phyloP scores from a whole-genome alignment of 2,113 vertebrate species.

The Oreocharis arfaki region DNA sequence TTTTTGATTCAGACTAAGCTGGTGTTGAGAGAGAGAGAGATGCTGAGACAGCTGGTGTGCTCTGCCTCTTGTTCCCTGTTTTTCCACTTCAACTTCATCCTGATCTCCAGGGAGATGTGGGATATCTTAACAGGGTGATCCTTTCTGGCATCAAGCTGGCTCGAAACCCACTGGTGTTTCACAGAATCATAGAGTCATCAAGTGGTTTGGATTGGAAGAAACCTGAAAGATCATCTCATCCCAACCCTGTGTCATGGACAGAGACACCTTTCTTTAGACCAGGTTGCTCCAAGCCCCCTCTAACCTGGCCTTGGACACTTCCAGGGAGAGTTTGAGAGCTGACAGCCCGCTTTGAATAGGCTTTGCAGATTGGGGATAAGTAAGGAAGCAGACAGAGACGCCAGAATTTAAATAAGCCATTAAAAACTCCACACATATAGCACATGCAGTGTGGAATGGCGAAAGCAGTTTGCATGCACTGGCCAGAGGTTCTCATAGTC shows the following conservation, averaged over 20 bases:
- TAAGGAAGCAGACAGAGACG: background rate
- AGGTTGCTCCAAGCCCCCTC: background rate
- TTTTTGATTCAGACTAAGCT: background rate
- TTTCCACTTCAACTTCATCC: background rate
- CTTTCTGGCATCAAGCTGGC: background rate
- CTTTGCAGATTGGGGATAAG: background rate
- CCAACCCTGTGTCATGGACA: background rate
- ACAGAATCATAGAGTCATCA: background rate
- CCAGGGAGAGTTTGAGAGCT: background rate
- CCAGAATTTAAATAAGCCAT: background rate
- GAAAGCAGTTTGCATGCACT: background rate
- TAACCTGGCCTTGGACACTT: background rate
- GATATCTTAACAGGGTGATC: background rate
- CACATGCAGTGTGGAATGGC: background rate
- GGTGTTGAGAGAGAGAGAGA: background rate
- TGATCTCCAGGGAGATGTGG: background rate
- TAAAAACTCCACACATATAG: background rate
- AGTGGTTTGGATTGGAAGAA: background rate
- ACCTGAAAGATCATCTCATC: background rate
- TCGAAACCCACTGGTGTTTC: background rate
- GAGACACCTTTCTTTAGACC: background rate
- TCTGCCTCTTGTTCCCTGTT: background rate
- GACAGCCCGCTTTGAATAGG: background rate
- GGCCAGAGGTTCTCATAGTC: background rate
- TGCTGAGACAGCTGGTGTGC: background rate